These are phyloP conservation scores for Heliconius cydno DNA, from an alignment of 2,888 invertebrate genomes.

Conservation along the genomic window DNA sequence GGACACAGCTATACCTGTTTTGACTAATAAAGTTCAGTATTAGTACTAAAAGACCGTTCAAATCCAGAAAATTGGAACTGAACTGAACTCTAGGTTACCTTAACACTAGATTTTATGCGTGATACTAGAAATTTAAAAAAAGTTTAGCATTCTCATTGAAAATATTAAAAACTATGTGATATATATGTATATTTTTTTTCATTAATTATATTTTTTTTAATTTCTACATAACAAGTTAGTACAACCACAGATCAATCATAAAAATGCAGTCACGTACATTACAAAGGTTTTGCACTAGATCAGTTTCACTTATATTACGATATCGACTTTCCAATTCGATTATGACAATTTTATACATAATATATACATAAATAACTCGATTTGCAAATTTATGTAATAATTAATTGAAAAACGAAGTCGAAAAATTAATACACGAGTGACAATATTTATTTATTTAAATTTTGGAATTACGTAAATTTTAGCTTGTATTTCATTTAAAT, in stretches of 20 bases:
- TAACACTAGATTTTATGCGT: too few species aligned
- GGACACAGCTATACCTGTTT: background rate
- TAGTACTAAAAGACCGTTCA: background rate
- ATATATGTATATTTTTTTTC: background rate
- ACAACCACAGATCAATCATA: constrained; percentile 38
- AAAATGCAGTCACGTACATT: constrained; percentile 42
- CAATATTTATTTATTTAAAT: too few species aligned
- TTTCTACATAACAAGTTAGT: constrained; percentile 14
- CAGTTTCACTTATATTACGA: constrained; percentile 39
- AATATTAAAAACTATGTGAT: background rate
- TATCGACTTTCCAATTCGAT: constrained; percentile 32
- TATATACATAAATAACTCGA: constrained; percentile 8
- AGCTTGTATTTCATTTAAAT: background rate
- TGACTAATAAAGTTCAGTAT: background rate
- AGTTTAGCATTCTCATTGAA: too few species aligned
- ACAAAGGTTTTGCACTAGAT: constrained; percentile 31
- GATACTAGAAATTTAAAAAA: too few species aligned
- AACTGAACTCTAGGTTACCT: too few species aligned
- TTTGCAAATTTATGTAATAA: background rate
- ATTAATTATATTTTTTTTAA: background rate
- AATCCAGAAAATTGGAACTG: background rate
- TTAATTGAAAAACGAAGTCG: background rate
- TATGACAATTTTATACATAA: constrained; percentile 9
- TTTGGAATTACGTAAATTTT: background rate
- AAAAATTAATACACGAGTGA: background rate